Conservation (phyloP, 2,797 vertebrate genomes). For the Danionella dracula region DNA sequence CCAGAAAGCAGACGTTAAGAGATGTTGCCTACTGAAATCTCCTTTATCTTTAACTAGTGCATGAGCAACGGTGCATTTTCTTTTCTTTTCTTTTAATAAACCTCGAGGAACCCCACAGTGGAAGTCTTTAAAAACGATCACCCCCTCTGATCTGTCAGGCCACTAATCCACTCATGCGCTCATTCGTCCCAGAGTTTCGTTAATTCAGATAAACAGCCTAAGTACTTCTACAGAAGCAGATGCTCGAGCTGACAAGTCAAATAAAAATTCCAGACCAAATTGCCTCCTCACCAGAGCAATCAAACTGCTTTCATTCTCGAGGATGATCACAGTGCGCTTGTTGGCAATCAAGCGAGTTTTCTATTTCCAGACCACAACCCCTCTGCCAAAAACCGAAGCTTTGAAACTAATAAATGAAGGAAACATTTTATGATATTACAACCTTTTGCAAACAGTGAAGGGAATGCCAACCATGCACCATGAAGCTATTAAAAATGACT, state of each 20-base stretch:
- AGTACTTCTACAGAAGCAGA: neutral
- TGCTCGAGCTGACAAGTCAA: constrained; percentile 1
- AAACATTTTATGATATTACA: too few relatives aligned
- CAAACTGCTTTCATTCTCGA: neutral
- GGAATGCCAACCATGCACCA: too few relatives aligned
- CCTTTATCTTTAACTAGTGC: constrained; percentile 34
- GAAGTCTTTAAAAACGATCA: constrained; percentile 9
- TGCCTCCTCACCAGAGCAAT: neutral
- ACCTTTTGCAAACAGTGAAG: too few relatives aligned
- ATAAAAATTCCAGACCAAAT: neutral
- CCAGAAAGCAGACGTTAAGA: constrained; percentile 29
- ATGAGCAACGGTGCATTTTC: constrained; percentile 19
- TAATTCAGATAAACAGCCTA: constrained; percentile 8
- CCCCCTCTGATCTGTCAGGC: neutral
- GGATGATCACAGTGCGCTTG: neutral
- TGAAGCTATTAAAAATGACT: too few relatives aligned
- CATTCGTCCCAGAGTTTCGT: constrained; percentile 11
- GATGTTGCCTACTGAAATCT: constrained; percentile 32
- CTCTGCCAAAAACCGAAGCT: neutral
- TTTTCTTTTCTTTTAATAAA: constrained; percentile 22
- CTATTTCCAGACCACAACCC: neutral
- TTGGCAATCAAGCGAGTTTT: neutral
- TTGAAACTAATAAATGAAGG: neutral
- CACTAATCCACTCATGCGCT: constrained; percentile 8
- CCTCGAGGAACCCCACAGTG: neutral